Evolutionary conservation across 2,113 vertebrate genomes (phyloP).

Genomic region (Labeo catla): DNA sequence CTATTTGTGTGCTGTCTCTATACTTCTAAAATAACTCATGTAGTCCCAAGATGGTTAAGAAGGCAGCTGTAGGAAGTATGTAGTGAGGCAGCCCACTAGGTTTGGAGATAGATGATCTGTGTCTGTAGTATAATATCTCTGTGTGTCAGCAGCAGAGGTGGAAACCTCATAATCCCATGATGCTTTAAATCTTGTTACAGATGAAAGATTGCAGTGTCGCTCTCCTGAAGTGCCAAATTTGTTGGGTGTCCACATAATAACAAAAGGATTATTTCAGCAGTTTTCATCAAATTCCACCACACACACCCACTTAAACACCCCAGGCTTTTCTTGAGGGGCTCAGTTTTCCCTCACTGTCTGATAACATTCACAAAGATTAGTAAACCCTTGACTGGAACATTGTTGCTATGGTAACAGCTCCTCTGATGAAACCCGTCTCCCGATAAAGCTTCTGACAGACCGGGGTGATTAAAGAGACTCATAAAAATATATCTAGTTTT

Average conservation of each 20-base stretch:
- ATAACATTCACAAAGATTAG: slow-evolving; percentile 31
- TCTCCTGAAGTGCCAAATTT: slow-evolving; percentile 15
- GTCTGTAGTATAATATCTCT: neutral
- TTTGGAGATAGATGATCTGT: neutral
- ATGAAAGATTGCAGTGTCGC: slow-evolving; percentile 6
- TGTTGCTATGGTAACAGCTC: slow-evolving; percentile 49
- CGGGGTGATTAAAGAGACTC: slow-evolving; percentile 40
- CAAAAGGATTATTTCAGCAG: slow-evolving; percentile 28
- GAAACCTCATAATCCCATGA: slow-evolving; percentile 9
- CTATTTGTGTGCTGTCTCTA: neutral
- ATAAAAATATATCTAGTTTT: slow-evolving; percentile 34
- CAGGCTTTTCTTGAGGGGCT: slow-evolving; percentile 20
- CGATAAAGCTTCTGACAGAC: slow-evolving; percentile 18
- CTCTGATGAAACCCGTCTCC: slow-evolving; percentile 10
- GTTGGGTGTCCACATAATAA: neutral
- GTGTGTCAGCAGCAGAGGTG: neutral
- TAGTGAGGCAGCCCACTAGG: neutral
- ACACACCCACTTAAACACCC: slow-evolving; percentile 25
- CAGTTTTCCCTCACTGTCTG: slow-evolving; percentile 22
- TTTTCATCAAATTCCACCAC: neutral
- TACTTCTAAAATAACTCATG: neutral
- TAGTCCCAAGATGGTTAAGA: neutral
- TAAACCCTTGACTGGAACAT: slow-evolving; percentile 32
- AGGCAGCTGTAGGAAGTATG: neutral
- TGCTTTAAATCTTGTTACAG: slow-evolving; percentile 18